Conservation (phyloP, 2,797 vertebrate species). For the Morus bassanus region DNA sequence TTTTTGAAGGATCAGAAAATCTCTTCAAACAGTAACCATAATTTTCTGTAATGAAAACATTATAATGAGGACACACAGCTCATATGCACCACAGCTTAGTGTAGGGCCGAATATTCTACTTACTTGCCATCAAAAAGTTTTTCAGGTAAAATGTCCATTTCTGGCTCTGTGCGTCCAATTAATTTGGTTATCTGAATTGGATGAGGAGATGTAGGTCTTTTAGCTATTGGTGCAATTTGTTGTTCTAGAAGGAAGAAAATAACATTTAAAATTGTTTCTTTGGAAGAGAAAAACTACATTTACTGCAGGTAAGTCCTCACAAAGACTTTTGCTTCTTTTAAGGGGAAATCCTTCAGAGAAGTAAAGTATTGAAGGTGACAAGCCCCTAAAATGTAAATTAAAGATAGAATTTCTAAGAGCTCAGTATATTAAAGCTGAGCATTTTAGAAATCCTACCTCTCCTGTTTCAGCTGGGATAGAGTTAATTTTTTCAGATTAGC, state of each 20-base stretch:
- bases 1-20: background rate
- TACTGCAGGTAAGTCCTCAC: background rate
- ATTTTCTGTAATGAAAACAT: background rate
- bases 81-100: background rate
- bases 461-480: no score
- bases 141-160: conserved; percentile 78
- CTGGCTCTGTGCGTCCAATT: conserved; percentile 34
- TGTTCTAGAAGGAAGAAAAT: conserved; percentile 70
- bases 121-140: conserved; percentile 81
- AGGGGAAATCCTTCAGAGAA: background rate
- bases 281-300: background rate
- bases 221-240: conserved; percentile 13
- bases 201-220: conserved; percentile 77
- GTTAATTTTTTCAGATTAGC: no score
- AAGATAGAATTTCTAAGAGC: background rate
- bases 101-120: conserved; percentile 37
- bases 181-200: conserved; percentile 84
- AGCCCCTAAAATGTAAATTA: background rate
- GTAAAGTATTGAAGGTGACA: background rate
- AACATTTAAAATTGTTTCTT: background rate
- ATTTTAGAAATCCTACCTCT: background rate
- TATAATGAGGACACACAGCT: background rate
- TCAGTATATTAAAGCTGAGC: background rate
- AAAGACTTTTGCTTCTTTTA: background rate
- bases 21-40: background rate